Conservation (phyloP, 2,113 vertebrate species). For the Chlamydotis undulata region DNA sequence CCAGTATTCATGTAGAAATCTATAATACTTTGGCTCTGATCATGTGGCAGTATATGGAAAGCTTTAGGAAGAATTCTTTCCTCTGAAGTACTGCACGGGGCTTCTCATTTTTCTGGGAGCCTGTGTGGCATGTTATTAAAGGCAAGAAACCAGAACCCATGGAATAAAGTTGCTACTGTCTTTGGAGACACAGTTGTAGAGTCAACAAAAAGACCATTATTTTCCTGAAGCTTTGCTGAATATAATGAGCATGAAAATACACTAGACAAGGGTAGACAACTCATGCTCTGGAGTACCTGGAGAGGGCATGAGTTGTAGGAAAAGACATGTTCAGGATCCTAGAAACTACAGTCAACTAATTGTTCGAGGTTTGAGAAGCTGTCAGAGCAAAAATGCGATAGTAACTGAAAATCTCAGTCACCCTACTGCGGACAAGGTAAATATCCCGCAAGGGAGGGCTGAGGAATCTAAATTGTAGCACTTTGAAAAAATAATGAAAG, state of each 20-base stretch:
- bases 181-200: not conserved
- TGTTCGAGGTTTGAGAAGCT: not conserved
- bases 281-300: not conserved
- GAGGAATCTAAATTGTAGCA: not conserved
- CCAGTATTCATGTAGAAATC: not conserved
- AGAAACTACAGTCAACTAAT: not conserved
- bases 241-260: not conserved
- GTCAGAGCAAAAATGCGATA: not conserved
- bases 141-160: not conserved
- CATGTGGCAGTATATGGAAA: not conserved
- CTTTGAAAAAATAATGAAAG: not conserved
- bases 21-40: not conserved
- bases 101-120: not conserved
- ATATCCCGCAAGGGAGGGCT: not conserved
- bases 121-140: not conserved
- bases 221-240: not conserved
- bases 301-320: not conserved
- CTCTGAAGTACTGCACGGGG: not conserved
- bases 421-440: not conserved
- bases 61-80: not conserved
- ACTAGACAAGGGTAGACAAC: not conserved
- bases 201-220: not conserved
- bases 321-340: not conserved
- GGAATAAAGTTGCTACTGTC: not conserved
- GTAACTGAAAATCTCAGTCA: not conserved